Conservation (phyloP, 2,888 invertebrate species). For the Tribolium freemani region DNA sequence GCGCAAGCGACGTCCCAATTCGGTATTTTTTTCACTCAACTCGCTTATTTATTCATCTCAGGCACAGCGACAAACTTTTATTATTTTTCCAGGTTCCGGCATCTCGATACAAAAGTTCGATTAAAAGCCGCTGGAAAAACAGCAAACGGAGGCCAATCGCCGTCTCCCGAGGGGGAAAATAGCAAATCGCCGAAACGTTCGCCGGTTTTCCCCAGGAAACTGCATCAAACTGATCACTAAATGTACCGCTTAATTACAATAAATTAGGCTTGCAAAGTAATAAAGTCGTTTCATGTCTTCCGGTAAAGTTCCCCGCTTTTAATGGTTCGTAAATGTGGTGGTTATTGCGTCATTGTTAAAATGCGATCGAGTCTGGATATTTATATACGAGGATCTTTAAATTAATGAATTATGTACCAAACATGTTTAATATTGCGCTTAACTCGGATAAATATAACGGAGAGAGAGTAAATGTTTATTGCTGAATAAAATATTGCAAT, state of each 20-base stretch:
- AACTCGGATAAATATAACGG: too few relatives aligned
- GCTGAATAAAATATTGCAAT: not conserved
- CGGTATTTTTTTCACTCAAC: constrained; percentile 71
- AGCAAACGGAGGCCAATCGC: constrained; percentile 74
- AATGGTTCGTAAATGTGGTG: constrained; percentile 14
- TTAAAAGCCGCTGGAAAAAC: constrained; percentile 73
- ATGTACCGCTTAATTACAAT: constrained; percentile 27
- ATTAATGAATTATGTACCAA: not conserved
- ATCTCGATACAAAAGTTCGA: constrained; percentile 88
- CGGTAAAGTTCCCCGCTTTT: not conserved
- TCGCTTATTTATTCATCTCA: too few relatives aligned
- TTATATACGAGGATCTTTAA: not conserved
- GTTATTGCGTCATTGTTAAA: not conserved
- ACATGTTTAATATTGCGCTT: too few relatives aligned
- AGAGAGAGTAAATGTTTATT: not conserved
- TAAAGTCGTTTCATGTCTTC: not conserved
- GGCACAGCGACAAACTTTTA: not conserved
- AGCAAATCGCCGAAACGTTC: constrained; percentile 71
- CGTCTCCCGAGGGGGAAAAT: constrained; percentile 76
- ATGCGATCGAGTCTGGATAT: not conserved
- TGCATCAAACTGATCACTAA: constrained; percentile 23
- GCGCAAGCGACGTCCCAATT: constrained; percentile 80
- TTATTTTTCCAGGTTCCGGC: constrained; percentile 78
- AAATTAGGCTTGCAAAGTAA: constrained; percentile 32
- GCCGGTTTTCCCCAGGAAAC: constrained; percentile 61